Evolutionary conservation across 2,888 invertebrate species (phyloP).

Genomic region (Pheosia gnoma): DNA sequence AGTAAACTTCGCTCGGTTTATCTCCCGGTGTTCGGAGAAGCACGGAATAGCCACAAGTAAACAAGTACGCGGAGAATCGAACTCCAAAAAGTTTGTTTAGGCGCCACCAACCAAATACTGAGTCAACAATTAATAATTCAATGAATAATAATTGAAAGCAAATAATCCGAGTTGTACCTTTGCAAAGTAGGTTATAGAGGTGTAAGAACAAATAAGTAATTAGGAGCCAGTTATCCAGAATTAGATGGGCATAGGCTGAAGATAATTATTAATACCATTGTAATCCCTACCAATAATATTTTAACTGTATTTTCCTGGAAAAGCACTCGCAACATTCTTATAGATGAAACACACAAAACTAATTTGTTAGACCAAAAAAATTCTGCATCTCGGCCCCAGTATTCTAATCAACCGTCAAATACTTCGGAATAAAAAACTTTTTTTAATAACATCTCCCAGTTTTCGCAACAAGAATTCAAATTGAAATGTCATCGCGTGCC

Average conservation of each 20-base stretch:
- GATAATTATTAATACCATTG: too few relatives aligned
- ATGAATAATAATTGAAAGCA: conserved; percentile 37
- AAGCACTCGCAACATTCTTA: conserved; percentile 18
- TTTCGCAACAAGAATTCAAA: conserved; percentile 75
- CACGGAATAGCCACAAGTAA: conserved; percentile 19
- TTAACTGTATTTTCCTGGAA: background rate
- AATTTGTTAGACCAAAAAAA: conserved; percentile 35
- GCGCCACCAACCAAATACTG: conserved; percentile 26
- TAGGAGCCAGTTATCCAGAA: too few relatives aligned
- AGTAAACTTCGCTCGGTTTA: conserved; percentile 3
- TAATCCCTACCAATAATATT: too few relatives aligned
- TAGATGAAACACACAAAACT: conserved; percentile 31
- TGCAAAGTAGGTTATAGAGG: conserved; percentile 4
- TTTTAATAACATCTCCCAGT: conserved; percentile 62
- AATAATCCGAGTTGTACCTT: conserved; percentile 23
- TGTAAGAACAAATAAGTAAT: conserved; percentile 16
- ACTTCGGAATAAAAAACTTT: conserved; percentile 52
- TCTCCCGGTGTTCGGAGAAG: background rate
- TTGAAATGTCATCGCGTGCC: conserved; percentile 78
- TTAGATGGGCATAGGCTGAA: too few relatives aligned
- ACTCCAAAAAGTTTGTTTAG: conserved; percentile 37
- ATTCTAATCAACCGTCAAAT: conserved; percentile 52
- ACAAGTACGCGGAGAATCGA: conserved; percentile 23
- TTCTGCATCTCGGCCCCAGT: conserved; percentile 17
- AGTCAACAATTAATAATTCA: conserved; percentile 41